Evolutionary conservation across 2,113 vertebrate genomes (phyloP), one percentile per base, ranked within the genome.

Genomic region (Istiophorus platypterus): DNA sequence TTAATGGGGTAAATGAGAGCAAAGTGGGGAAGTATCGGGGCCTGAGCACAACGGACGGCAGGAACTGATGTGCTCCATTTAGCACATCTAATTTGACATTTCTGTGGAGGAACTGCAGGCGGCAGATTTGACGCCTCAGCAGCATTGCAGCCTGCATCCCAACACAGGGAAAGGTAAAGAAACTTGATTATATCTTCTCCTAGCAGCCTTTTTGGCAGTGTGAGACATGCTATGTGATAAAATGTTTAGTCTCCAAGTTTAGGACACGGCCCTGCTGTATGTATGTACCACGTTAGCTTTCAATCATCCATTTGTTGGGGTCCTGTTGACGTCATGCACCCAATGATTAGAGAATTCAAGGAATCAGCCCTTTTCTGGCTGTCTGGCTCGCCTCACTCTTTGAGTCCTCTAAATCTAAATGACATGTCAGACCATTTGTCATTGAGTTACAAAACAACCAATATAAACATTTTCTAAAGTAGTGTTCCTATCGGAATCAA

Each of bases 51-150:
- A 85, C 76, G 56, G 79, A 78, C 72, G 65, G 80, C 89, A 82
- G 74, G 80, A 80, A 82, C 59, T 70, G 89, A 81, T 80, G 64
- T 73, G 91, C 87, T 90, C 84, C 80, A 85, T 88, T 90, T 89
- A 88, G 91, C 89, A 80, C 52, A 62, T 82, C 80, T 89, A 84
- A 86, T 92, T 82, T 85, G 86, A 91, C 89, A 88, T 92, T 91
- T 88, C 72, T 78, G 82, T 66, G 67, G 78, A 81, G 59, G 70
- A 88, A 91, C 89, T 85, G 87, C 85, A 80, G 89, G 89, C 64
- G 51, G 76, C 63, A 75, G 83, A 88, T 89, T 81, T 84, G 81
- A 80, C 49, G 74, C 88, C 84, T 80, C 72, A 78, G 81, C 79
- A 56, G 79, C 42, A 31, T 51, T 39, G 78, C 39, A 13, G 77